Evolutionary conservation across 2,113 vertebrate genomes (phyloP).

Genomic region (Rhabdornis inornatus): DNA sequence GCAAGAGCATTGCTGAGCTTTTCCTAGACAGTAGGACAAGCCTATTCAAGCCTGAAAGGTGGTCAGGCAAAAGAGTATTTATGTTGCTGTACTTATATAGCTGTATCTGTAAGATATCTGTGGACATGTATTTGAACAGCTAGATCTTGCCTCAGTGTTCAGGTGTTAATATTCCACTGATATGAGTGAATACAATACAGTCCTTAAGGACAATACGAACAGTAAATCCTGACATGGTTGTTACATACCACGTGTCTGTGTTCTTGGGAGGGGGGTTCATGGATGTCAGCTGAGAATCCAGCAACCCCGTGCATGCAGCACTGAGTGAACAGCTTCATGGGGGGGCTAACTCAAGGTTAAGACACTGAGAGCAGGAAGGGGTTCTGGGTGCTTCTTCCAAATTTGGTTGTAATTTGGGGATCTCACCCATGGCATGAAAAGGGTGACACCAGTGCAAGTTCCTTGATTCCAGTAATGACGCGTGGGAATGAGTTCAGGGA

Average conservation of each 20-base stretch:
- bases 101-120: background rate
- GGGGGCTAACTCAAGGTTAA: background rate
- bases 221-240: background rate
- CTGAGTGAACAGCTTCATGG: background rate
- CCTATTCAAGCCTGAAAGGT: background rate
- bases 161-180: background rate
- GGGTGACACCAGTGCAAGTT: background rate
- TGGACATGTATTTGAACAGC: background rate
- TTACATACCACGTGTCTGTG: fast-evolving
- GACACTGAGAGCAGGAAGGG: background rate
- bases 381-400: background rate
- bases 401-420: background rate
- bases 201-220: background rate
- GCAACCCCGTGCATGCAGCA: fast-evolving
- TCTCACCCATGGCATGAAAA: background rate
- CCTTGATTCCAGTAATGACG: background rate
- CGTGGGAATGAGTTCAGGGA: background rate
- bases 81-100: background rate
- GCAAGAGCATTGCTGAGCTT: background rate
- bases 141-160: background rate
- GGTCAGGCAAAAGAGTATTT: background rate
- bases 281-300: background rate
- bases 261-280: background rate
- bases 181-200: background rate
- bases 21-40: background rate